Base-by-base conservation (phyloP, 2,888 invertebrate genomes). In the Trissoscelio sp. region DNA sequence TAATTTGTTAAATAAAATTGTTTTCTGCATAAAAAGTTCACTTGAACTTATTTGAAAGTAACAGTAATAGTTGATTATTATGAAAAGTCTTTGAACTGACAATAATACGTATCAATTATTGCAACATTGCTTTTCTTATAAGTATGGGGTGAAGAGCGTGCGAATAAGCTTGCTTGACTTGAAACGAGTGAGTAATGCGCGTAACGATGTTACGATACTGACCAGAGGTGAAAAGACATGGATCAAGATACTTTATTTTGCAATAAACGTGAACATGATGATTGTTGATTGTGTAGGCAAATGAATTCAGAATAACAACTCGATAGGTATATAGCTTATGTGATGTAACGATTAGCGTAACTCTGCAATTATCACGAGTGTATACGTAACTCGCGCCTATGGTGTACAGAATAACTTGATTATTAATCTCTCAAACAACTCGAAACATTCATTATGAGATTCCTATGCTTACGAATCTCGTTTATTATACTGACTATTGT, bases 271-370 rank as follows among this genome's bases (percentile, higher is more conserved):
- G 12, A 75, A 46, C 75, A 20, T 16, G 37, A 42, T 67, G 62
- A 77, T 46, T 78, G 77, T 58, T 53, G 62, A 74, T 69, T 74
- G 64, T 69, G 42, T 67, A 80, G 58, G 79, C 67, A 80, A 80
- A 80, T 80, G 69, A 79, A 79, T 66, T 46, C 57, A 62, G 69
- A 69, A 74, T 69, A 66, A 60, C 69, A 62, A 51, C 70, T 67
- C 34, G 39, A 69, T 74, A 57, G 22, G 22, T 34, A 28, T 22
- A 14, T 58, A 53, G n/a, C n/a, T n/a, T 44, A 37, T 37, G 28
- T 80, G 80, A 80, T 70, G 80, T 74, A 80, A 80, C 37, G 51
- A 74, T 67, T 34, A 74, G 57, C 74, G 73, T 39, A 74, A 75
- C 57, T 24, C 12, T 62, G 74, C 14, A 80, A 80, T 73, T 70